Conservation (phyloP, 2,888 invertebrate genomes). For the Cosmorhoe ocellata region DNA sequence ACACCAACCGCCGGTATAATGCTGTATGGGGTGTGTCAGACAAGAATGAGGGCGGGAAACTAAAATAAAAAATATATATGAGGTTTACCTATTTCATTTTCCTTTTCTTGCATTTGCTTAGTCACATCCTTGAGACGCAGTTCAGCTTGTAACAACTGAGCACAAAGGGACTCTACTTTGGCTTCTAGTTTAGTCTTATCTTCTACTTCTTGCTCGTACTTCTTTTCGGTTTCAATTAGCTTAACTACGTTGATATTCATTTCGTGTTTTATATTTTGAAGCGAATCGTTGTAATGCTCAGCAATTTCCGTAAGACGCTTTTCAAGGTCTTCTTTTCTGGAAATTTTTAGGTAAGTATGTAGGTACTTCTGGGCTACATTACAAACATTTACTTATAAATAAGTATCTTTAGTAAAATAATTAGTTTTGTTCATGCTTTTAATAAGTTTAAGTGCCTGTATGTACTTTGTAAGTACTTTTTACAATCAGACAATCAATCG, state of each 20-base stretch:
- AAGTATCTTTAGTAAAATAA: too few relatives aligned
- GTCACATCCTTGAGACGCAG: constrained; percentile 43
- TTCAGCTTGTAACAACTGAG: constrained; percentile 55
- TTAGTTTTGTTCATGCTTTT: too few relatives aligned
- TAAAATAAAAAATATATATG: neutral
- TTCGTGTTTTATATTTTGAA: constrained; percentile 54
- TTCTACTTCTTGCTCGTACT: constrained; percentile 51
- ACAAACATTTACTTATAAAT: too few relatives aligned
- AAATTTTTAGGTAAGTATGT: neutral
- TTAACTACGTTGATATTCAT: constrained; percentile 49
- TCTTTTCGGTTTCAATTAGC: constrained; percentile 59
- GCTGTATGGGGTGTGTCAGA: too few relatives aligned
- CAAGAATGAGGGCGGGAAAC: too few relatives aligned
- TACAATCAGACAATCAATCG: too few relatives aligned
- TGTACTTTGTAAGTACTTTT: too few relatives aligned
- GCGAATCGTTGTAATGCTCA: constrained; percentile 56
- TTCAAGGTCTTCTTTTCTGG: constrained; percentile 68
- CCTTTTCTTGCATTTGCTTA: constrained; percentile 44
- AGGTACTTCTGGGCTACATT: too few relatives aligned
- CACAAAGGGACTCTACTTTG: constrained; percentile 49
- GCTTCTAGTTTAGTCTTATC: constrained; percentile 49
- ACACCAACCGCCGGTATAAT: too few relatives aligned
- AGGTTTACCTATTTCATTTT: constrained; percentile 43
- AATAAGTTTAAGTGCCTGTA: too few relatives aligned
- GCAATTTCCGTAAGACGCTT: constrained; percentile 57